Conservation (phyloP, 2,888 invertebrate genomes). For the Saturnia japonica region DNA sequence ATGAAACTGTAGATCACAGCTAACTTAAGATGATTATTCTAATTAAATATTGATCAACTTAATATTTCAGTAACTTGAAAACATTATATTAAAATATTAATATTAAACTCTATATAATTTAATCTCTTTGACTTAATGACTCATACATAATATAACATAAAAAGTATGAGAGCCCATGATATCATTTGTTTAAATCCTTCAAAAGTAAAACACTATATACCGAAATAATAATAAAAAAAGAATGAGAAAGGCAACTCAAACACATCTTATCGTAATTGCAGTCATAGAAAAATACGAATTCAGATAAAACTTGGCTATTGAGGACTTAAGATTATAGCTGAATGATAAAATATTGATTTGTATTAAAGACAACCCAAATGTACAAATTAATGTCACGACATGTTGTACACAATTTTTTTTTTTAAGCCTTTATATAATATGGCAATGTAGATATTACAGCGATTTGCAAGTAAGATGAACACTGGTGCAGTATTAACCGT, state of each 20-base stretch:
- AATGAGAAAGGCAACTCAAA: conserved; percentile 25
- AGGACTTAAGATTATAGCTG: conserved; percentile 9
- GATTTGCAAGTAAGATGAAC: no score
- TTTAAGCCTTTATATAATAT: no score
- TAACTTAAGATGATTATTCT: no score
- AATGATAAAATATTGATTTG: conserved; percentile 25
- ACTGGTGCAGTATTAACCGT: no score
- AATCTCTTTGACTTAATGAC: not conserved
- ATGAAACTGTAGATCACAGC: no score
- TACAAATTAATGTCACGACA: not conserved
- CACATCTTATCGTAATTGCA: conserved; percentile 19
- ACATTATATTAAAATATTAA: not conserved
- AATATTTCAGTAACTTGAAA: no score
- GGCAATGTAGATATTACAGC: no score
- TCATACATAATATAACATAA: not conserved
- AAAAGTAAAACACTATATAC: conserved; percentile 7
- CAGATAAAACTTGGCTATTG: conserved; percentile 30
- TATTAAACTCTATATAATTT: not conserved
- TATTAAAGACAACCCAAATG: not conserved
- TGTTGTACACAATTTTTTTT: no score
- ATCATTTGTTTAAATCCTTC: not conserved
- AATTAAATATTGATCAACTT: no score
- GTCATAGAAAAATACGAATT: conserved; percentile 27
- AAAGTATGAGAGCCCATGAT: not conserved
- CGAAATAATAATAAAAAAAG: conserved; percentile 22